Base-by-base conservation (phyloP, 1,140 invertebrate genomes). In the Popillia japonica region DNA sequence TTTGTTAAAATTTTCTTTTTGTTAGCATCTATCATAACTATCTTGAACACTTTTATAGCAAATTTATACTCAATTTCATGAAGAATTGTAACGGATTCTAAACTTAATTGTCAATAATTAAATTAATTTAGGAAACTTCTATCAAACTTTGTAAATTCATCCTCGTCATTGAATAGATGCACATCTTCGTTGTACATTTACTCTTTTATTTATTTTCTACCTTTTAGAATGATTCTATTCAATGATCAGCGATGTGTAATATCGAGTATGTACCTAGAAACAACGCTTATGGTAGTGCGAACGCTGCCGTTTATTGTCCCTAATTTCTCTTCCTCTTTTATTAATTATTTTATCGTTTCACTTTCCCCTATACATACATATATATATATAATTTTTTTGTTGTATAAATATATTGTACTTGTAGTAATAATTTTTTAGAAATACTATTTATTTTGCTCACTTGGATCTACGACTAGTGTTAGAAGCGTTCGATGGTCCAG, bases 381-480 rank as follows among this genome's bases (percentile, higher is more conserved):
- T n/a, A n/a, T n/a, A n/a, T n/a, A n/a, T n/a, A n/a, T n/a, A n/a
- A n/a, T n/a, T 23, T 34, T 68, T 68, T 68, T 68, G 61, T 68
- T 68, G 61, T 68, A 68, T 68, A 68, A 68, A 68, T 74, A 74
- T 73, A 40, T 40, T 40, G 40, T 73, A 73, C 41, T 27, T 74
- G 72, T 74, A 74, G 72, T 74, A 74, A 74, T 74, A 74, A 74
- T 74, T 74, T 74, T 74, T 34, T 68, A 68, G 61, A 68, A 74
- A 44, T 41, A 41, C 72, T 74, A 74, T 74, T 74, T 74, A 74
- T 74, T 74, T 41, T 44, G 41, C 41, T 74, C 72, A 44, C 40
- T 74, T 74, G 40, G 40, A 34, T 74, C 72, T 74, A 40, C n/a
- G 10, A 64, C 9, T 74, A 74, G 34, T 34, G 22, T 68, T 68